phyloP scores from a whole-genome alignment of 2,888 invertebrate species.

The Epistrophe grossulariae region DNA sequence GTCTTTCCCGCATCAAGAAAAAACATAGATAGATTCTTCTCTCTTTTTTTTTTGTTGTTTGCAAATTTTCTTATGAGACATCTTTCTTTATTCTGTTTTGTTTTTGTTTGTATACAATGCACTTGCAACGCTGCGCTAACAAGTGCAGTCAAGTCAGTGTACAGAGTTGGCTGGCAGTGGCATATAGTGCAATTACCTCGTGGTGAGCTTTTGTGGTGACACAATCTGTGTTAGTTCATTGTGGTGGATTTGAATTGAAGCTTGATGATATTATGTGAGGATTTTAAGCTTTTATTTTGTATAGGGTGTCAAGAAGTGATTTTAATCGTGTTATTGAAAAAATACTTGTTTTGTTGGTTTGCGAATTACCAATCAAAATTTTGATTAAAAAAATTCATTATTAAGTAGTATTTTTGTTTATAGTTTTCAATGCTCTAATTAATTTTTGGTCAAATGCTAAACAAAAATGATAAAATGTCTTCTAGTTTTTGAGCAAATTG shows the following conservation, averaged over 20 bases:
- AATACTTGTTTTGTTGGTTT: too few relatives aligned
- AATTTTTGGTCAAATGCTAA: too few relatives aligned
- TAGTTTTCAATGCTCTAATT: too few relatives aligned
- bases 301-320: background rate
- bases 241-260: background rate
- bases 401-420: too few relatives aligned
- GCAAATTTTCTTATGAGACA: constrained; percentile 17
- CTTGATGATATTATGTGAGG: background rate
- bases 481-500: too few relatives aligned
- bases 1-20: constrained; percentile 5
- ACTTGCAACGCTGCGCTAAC: constrained; percentile 13
- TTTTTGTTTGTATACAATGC: constrained; percentile 21
- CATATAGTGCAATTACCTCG: constrained; percentile 25
- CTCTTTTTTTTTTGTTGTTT: constrained; percentile 3
- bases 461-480: too few relatives aligned
- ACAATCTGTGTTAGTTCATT: background rate
- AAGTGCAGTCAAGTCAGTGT: constrained; percentile 1
- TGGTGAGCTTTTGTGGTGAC: constrained; percentile 24
- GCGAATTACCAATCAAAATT: too few relatives aligned
- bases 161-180: constrained; percentile 1
- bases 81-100: constrained; percentile 9
- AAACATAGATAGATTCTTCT: background rate
- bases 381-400: too few relatives aligned
- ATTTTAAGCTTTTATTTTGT: background rate
- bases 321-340: too few relatives aligned